Conservation (phyloP, 2,888 invertebrate species). For the Tortricodes alternella region DNA sequence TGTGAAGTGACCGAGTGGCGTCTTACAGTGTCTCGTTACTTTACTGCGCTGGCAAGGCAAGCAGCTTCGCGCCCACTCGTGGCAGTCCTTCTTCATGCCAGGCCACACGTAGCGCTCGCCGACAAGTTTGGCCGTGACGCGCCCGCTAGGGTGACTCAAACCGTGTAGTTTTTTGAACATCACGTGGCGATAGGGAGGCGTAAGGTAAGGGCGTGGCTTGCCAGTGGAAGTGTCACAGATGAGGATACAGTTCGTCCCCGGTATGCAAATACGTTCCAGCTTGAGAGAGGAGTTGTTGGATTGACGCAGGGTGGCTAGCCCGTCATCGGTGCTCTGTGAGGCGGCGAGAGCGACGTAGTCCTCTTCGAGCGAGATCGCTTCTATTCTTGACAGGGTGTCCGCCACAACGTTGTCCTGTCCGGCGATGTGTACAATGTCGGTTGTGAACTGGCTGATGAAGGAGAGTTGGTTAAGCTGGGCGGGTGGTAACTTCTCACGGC, state of each 20-base stretch:
- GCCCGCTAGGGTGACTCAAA: conserved; percentile 14
- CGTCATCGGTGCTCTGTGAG: neutral
- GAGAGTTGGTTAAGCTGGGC: conserved; percentile 16
- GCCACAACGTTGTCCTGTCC: conserved; percentile 13
- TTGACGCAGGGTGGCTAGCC: neutral
- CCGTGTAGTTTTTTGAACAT: neutral
- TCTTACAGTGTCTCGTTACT: conserved; percentile 7
- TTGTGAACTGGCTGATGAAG: conserved; percentile 28
- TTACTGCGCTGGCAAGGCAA: neutral
- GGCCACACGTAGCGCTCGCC: conserved; percentile 48
- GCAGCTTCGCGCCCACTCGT: conserved; percentile 36
- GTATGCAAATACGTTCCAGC: neutral
- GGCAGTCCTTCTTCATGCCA: conserved; percentile 40
- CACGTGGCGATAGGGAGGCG: neutral
- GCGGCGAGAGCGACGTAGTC: neutral
- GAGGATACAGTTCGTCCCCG: neutral
- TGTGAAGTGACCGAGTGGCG: conserved; percentile 2
- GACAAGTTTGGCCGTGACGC: conserved; percentile 32
- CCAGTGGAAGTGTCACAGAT: neutral
- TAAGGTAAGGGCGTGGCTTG: neutral
- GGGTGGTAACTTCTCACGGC: conserved; percentile 29
- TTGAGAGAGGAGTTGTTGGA: neutral
- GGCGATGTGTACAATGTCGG: neutral
- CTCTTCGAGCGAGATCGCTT: neutral
- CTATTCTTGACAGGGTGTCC: conserved; percentile 16